Base-by-base conservation (phyloP, 2,888 invertebrate genomes). In the Xestia rhomboidea region DNA sequence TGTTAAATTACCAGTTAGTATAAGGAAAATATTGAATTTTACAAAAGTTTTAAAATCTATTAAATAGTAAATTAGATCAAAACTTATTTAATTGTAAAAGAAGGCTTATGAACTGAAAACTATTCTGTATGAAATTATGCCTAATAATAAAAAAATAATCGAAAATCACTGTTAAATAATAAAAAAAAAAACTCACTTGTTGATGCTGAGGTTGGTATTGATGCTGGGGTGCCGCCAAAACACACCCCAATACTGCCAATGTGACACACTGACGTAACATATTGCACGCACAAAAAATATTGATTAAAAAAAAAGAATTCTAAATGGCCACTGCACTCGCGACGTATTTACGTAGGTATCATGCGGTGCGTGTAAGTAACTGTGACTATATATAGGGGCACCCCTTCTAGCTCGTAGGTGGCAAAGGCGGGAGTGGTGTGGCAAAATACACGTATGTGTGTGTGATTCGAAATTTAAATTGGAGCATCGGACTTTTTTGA, bases 321-420 rank as follows among this genome's bases (percentile, higher is more conserved):
- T 87, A 89, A 84, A 91, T 89, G 88, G 84, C 89, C 94, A 93
- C 93, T 88, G 88, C 91, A 95, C 95, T 93, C 95, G 94, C 95
- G 93, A 88, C 88, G 89, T 82, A 89, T 90, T 91, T 90, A 94
- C 94, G 94, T 94, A 82, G 82, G 82, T 83, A 91, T 93, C 91
- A 88, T 94, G 92, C 92, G 91, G 91, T 93, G 94, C 94, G 93
- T 94, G 93, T 92, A 88, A 86, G 86, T 86, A 73, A 93, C 94
- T 93, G 93, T 94, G 95, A 92, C 95, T 94, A 94, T 96, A 95
- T 96, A 96, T 96, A 96, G 91, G 91, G 91, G 81, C 95, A 96
- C 94, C 96, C 96, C 96, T 95, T 94, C 96, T 95, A 91, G 89
- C 80, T 78, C 51, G 83, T 88, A 82, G 86, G 88, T 89, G 89